Base-by-base conservation (phyloP, 2,888 invertebrate species). In the Aphrophora alni region DNA sequence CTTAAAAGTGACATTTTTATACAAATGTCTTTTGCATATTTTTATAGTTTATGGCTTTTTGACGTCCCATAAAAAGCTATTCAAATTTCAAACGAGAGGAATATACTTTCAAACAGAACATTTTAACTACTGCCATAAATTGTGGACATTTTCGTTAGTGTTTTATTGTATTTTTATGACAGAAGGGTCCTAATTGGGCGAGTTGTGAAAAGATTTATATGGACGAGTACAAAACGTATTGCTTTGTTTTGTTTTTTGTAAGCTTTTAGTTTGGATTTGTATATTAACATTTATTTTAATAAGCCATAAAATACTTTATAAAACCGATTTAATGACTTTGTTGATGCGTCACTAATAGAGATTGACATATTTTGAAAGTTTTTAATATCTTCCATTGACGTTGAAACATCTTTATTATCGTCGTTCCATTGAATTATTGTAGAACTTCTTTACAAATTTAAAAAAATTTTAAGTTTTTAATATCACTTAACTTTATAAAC, bases 111-210 rank as follows among this genome's bases (percentile, higher is more conserved):
- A 38, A 77, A 78, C 78, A 78, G 33, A 33, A 79, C 72, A 59
- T 26, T 28, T 79, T 79, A 74, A 79, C 25, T 26, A 25, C 33
- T 5, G 27, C 26, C 74, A 74, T 79, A 73, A 79, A 79, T 74
- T 24, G 28, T 68, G 59, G 78, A 79, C 78, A 79, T 79, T 79
- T 79, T 79, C 74, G 74, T 59, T 17, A 69, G 51, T 59, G 78
- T 74, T 59, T 79, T 79, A 79, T 68, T 10, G 78, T 38, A 14
- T 51, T 79, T 79, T 79, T 79, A 79, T 79, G 59, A 74, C 74
- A 79, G 74, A 0, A 38, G 17, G 26, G 24, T 26, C 74, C 78
- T 79, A 79, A 79, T 79, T 79, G 78, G 78, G 71, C 21, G 21
- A 59, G 59, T 59, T n/a, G 59, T 59, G 59, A 59, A 59, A n/a